Conservation (phyloP, 2,113 vertebrate species). For the Cathartes aura region DNA sequence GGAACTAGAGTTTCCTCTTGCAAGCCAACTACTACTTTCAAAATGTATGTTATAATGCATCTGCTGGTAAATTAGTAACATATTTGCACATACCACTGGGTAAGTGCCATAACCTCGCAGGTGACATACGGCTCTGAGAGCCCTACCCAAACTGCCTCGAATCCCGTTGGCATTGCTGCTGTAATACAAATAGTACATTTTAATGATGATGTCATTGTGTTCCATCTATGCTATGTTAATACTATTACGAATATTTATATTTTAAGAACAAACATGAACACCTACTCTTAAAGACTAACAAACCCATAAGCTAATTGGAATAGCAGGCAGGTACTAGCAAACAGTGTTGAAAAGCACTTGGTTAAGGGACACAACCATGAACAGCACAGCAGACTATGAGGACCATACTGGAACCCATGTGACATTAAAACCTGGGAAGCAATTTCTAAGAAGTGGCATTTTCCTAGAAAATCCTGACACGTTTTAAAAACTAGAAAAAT, state of each 20-base stretch:
- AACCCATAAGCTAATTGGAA: not conserved
- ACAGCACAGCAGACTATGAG: not conserved
- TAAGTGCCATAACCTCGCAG: not conserved
- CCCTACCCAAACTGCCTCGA: not conserved
- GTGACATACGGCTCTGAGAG: not conserved
- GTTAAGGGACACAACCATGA: not conserved
- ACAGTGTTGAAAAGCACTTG: not conserved
- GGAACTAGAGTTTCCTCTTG: not conserved
- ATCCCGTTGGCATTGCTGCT: not conserved
- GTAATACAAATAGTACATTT: not conserved
- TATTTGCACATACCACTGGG: not conserved
- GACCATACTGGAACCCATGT: not conserved
- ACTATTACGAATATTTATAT: not conserved
- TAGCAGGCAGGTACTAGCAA: not conserved
- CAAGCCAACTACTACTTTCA: not conserved
- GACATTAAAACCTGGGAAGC: not conserved
- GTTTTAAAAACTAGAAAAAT: not conserved
- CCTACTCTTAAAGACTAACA: not conserved
- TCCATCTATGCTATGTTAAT: not conserved
- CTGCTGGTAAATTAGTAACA: not conserved
- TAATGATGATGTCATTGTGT: not conserved
- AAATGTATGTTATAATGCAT: not conserved
- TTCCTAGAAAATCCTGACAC: not conserved
- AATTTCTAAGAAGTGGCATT: not conserved
- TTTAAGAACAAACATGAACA: not conserved